These are phyloP conservation scores for Flexamia atlantica DNA, from an alignment of 2,888 invertebrate species.

Conservation along the genomic window DNA sequence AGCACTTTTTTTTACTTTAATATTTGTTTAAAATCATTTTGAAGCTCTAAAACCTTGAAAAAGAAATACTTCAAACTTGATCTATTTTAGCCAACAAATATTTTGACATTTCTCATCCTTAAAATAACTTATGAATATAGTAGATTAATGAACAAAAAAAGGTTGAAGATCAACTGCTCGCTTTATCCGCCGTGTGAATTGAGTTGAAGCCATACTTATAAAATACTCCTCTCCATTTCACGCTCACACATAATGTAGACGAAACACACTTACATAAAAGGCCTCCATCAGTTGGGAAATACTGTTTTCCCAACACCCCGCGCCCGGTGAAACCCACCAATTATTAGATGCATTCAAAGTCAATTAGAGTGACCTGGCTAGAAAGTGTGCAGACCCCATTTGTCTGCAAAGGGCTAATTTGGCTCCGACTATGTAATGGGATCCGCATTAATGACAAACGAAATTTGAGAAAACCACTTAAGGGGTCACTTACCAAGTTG, in stretches of 20 bases:
- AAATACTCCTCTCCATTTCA: no score
- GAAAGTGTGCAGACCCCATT: slow-evolving; percentile 37
- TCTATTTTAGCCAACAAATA: no score
- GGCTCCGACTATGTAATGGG: slow-evolving; percentile 24
- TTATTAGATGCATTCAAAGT: slow-evolving; percentile 31
- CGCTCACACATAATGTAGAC: background rate
- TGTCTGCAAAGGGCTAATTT: slow-evolving; percentile 25
- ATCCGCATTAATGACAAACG: slow-evolving; percentile 1
- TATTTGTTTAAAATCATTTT: no score
- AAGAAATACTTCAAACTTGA: no score
- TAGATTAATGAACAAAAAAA: no score
- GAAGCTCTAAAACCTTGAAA: no score
- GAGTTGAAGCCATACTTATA: no score
- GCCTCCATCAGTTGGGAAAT: background rate
- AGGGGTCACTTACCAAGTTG: slow-evolving; percentile 34
- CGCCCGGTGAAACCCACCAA: slow-evolving; percentile 7
- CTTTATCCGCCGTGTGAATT: no score
- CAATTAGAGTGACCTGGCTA: slow-evolving; percentile 31
- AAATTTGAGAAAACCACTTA: slow-evolving; percentile 32
- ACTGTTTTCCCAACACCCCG: slow-evolving; percentile 22
- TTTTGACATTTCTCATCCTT: no score
- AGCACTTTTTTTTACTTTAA: no score
- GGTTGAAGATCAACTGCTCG: no score
- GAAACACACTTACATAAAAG: background rate
- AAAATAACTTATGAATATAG: no score